Evolutionary conservation across 2,797 vertebrate genomes (phyloP).

Genomic region (Clarias fuscus): DNA sequence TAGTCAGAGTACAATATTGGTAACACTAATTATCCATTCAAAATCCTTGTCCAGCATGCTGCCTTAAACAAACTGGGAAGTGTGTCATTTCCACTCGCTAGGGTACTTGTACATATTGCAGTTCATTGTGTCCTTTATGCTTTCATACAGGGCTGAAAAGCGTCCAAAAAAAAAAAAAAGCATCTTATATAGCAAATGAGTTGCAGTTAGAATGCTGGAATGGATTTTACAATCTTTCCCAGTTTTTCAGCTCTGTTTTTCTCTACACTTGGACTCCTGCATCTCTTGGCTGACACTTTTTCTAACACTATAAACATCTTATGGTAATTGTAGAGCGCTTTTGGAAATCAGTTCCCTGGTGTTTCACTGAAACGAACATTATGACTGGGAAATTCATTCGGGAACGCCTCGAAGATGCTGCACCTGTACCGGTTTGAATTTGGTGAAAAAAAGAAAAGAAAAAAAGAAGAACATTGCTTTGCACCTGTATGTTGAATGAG

Average conservation of each 20-base stretch:
- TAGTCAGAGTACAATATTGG: not conserved
- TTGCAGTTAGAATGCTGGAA: not conserved
- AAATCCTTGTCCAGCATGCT: not conserved
- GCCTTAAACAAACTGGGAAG: not conserved
- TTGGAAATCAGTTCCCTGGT: slow-evolving; percentile 19
- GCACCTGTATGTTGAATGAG: slow-evolving; percentile 12
- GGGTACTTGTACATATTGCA: not conserved
- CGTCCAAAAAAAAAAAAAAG: not conserved
- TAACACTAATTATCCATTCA: not conserved
- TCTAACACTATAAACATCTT: not conserved
- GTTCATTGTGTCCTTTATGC: not conserved
- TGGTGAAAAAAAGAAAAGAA: not conserved
- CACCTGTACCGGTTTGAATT: slow-evolving; percentile 16
- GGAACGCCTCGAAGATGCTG: not conserved
- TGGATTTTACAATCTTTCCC: not conserved
- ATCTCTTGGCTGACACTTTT: not conserved
- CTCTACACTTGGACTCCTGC: not conserved
- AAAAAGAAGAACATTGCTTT: not conserved
- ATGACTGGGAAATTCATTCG: not conserved
- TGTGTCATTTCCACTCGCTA: not conserved
- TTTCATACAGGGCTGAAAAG: not conserved
- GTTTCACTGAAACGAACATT: slow-evolving; percentile 2
- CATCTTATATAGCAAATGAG: not conserved
- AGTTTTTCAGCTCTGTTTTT: not conserved
- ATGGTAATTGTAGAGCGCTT: slow-evolving; percentile 1